phyloP scores from a whole-genome alignment of 2,797 vertebrate genomes.

The Dallia pectoralis region DNA sequence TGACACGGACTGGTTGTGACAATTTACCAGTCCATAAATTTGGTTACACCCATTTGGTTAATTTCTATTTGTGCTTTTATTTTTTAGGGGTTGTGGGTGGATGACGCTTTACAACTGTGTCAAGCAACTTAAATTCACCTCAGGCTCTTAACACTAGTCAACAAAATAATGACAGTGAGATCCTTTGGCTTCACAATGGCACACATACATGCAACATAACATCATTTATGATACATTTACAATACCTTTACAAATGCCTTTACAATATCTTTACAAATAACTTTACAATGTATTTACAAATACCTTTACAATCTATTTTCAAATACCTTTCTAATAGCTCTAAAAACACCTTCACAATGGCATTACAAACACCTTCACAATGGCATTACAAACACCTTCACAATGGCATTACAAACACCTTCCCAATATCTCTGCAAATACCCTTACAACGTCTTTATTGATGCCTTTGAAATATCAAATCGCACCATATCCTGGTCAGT shows the following conservation, averaged over 20 bases:
- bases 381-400: too few relatives aligned
- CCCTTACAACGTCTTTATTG: too few relatives aligned
- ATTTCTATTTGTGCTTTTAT: neutral
- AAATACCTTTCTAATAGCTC: too few relatives aligned
- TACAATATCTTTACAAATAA: too few relatives aligned
- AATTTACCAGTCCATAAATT: constrained; percentile 4
- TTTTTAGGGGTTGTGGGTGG: neutral
- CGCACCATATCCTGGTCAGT: constrained; percentile 7
- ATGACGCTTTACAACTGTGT: neutral
- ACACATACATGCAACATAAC: constrained; percentile 26
- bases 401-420: too few relatives aligned
- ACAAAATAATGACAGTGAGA: constrained; percentile 21
- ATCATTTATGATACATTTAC: constrained; percentile 13
- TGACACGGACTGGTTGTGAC: constrained; percentile 31
- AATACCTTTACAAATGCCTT: too few relatives aligned
- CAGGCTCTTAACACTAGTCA: neutral
- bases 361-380: too few relatives aligned
- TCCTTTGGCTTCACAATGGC: constrained; percentile 7
- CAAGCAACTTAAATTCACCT: neutral
- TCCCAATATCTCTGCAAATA: too few relatives aligned
- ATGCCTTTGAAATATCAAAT: too few relatives aligned
- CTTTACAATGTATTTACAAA: too few relatives aligned
- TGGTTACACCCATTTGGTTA: constrained; percentile 18
- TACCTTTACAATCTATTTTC: too few relatives aligned
- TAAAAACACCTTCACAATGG: too few relatives aligned